Percentiles rank a stretch among this genome's conserved stretches.
phyloP scores from a whole-genome alignment of 2,113 vertebrate species.

The Tragelaphus imberbis region DNA sequence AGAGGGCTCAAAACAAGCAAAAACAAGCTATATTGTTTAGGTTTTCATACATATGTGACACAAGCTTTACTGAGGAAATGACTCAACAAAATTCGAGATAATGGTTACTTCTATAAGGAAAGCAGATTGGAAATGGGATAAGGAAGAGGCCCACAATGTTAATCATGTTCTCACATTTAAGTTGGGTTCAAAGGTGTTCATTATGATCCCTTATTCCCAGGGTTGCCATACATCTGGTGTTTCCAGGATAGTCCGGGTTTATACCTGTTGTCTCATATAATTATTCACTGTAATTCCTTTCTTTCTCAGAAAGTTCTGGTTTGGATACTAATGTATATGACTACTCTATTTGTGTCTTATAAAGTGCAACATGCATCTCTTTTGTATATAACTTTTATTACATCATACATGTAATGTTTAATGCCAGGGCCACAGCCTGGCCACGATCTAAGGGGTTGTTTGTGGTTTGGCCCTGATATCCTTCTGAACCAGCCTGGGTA shows the following conservation, averaged over 20 bases:
- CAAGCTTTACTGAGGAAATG: background rate
- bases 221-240: background rate
- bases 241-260: background rate
- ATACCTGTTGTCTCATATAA: background rate
- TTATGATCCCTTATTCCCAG: background rate
- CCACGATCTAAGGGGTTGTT: background rate
- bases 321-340: background rate
- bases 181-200: background rate
- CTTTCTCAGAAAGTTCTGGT: constrained; percentile 11
- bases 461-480: background rate
- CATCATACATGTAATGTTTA: background rate
- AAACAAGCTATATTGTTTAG: background rate
- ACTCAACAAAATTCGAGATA: background rate
- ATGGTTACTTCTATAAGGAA: background rate
- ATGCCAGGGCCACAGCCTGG: background rate
- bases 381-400: background rate
- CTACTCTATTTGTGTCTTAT: background rate
- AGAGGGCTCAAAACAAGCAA: background rate
- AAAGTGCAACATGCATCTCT: background rate
- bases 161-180: background rate
- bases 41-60: background rate
- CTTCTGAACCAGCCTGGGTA: background rate
- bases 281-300: background rate
- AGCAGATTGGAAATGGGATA: background rate
- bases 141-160: background rate